Evolutionary conservation across 2,113 vertebrate species (phyloP).

Genomic region (Myotis brandtii): DNA sequence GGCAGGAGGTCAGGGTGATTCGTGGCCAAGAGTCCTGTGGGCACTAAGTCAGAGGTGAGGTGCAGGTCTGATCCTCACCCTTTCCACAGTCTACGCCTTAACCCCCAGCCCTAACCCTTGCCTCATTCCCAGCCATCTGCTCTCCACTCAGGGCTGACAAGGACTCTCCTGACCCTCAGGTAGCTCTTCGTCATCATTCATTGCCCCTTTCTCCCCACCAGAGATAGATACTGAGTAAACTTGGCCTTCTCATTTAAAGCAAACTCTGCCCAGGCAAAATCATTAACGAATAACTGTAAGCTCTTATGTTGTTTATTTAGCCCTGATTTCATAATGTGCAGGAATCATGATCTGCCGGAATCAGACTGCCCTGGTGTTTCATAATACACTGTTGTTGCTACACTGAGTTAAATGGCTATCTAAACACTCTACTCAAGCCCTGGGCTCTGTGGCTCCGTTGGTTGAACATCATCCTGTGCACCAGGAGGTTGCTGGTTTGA

Average conservation of each 20-base stretch:
- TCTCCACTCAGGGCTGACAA: not conserved
- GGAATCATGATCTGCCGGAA: constrained; percentile 7
- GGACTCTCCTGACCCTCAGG: not conserved
- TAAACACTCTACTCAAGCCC: not conserved
- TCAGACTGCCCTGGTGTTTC: constrained; percentile 14
- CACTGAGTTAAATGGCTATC: not conserved
- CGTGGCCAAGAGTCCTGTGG: not conserved
- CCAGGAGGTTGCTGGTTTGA: not conserved
- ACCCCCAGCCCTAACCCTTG: too few relatives aligned
- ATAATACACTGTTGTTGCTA: not conserved
- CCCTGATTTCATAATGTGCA: constrained; percentile 28
- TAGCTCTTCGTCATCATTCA: not conserved
- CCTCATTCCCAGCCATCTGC: too few relatives aligned
- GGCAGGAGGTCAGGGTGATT: not conserved
- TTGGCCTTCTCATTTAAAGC: not conserved
- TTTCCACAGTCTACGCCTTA: not conserved
- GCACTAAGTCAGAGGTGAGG: not conserved
- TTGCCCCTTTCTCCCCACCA: not conserved
- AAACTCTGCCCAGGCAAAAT: not conserved
- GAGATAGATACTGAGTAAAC: not conserved
- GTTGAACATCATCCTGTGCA: not conserved
- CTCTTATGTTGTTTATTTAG: not conserved
- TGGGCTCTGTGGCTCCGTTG: not conserved
- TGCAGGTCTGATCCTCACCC: not conserved
- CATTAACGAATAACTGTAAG: not conserved